phyloP scores from a whole-genome alignment of 2,113 vertebrate genomes.

The Glaucidium brasilianum region DNA sequence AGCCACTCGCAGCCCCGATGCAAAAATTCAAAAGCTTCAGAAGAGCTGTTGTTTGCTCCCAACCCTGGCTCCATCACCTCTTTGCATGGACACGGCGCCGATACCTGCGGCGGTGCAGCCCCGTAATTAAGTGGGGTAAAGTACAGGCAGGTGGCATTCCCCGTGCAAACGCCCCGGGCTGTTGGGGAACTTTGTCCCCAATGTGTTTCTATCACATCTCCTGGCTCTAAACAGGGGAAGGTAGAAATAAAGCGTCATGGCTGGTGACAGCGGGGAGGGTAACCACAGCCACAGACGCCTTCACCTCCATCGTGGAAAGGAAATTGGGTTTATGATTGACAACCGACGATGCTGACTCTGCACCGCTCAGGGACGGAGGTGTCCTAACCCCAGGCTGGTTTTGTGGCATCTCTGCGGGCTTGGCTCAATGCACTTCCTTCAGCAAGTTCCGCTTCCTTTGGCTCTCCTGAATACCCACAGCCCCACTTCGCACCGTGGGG shows the following conservation, averaged over 20 bases:
- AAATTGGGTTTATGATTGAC: not conserved
- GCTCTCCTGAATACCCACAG: not conserved
- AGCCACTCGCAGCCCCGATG: not conserved
- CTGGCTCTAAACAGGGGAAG: fast-evolving
- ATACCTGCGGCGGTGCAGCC: fast-evolving
- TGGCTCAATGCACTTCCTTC: not conserved
- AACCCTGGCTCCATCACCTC: not conserved
- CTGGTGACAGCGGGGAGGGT: not conserved
- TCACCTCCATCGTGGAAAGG: fast-evolving
- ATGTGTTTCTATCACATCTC: fast-evolving
- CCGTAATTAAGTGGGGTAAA: fast-evolving
- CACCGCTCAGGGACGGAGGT: fast-evolving
- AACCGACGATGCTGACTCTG: fast-evolving
- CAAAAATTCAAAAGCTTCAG: not conserved
- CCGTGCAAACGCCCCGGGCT: fast-evolving
- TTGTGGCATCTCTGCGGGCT: not conserved
- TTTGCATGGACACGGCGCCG: fast-evolving
- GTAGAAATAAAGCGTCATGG: fast-evolving
- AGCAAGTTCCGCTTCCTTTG: not conserved
- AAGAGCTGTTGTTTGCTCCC: not conserved
- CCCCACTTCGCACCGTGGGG: fast-evolving
- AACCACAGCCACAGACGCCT: not conserved
- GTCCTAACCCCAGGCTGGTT: not conserved
- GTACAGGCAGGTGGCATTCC: fast-evolving
- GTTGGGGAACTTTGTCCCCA: not conserved